A percentile compares a stretch with the other conserved stretches of the same genome.
phyloP scores from a whole-genome alignment of 2,113 vertebrate species.

The Nothobranchius furzeri region DNA sequence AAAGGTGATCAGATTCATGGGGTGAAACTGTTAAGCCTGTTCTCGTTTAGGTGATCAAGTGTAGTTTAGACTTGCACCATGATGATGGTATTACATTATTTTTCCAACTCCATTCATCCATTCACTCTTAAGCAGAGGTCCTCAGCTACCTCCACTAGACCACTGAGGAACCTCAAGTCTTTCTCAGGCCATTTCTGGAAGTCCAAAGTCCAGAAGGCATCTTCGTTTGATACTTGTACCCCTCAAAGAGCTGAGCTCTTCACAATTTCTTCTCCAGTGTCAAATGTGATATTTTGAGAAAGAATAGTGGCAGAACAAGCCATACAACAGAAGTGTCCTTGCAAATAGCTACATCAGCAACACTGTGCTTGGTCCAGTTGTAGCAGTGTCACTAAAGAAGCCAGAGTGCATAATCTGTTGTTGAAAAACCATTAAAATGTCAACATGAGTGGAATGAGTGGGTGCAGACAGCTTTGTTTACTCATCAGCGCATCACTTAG shows the following conservation, averaged over 20 bases:
- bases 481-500: slow-evolving; percentile 45
- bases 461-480: slow-evolving; percentile 55
- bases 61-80: neutral
- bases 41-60: neutral
- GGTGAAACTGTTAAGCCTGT: neutral
- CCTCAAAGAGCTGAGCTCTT: no score
- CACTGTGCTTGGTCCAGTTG: slow-evolving; percentile 14
- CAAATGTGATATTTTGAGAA: neutral
- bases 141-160: no score
- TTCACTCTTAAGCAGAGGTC: no score
- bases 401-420: slow-evolving; percentile 20
- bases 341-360: neutral
- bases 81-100: neutral
- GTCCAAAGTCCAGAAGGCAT: no score
- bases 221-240: no score
- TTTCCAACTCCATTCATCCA: no score
- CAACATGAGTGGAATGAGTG: slow-evolving; percentile 25
- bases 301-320: no score
- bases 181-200: no score
- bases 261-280: no score
- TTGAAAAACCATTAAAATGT: slow-evolving; percentile 25
- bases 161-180: no score
- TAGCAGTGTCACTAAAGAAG: slow-evolving; percentile 5
- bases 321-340: neutral
- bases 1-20: no score